Evolutionary conservation across 2,888 invertebrate species (phyloP).

Genomic region (Lapara coniferarum): DNA sequence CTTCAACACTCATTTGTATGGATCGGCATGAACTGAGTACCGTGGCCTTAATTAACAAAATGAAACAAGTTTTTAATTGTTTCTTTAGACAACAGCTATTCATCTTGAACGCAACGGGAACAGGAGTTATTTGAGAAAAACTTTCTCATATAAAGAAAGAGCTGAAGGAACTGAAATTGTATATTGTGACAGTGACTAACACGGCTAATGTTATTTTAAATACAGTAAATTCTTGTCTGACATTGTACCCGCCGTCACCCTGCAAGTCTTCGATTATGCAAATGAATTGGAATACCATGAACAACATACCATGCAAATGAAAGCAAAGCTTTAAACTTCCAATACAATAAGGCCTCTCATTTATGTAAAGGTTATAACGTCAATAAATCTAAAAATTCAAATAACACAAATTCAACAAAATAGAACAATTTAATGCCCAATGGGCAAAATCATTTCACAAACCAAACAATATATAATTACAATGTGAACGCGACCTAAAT

Average conservation of each 20-base stretch:
- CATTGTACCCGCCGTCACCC: too few species aligned
- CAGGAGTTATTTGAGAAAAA: not conserved
- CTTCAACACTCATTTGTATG: conserved; percentile 13
- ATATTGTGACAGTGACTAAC: not conserved
- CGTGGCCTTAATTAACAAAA: conserved; percentile 48
- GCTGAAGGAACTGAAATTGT: not conserved
- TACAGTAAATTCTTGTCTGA: too few species aligned
- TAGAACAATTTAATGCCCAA: conserved; percentile 9
- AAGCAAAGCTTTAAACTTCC: too few species aligned
- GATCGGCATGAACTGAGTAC: not conserved
- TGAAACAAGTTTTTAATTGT: conserved; percentile 65
- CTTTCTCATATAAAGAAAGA: not conserved
- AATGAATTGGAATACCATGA: too few species aligned
- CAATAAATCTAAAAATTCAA: not conserved
- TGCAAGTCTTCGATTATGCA: too few species aligned
- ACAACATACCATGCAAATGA: too few species aligned
- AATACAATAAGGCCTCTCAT: not conserved
- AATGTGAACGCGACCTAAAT: conserved; percentile 2
- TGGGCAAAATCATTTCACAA: not conserved
- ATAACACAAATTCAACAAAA: not conserved
- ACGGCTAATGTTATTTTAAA: too few species aligned
- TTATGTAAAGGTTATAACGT: not conserved
- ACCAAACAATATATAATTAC: not conserved
- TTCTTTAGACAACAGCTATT: conserved; percentile 36
- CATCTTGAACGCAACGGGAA: conserved; percentile 23